Evolutionary conservation across 1,140 invertebrate genomes (phyloP).

Genomic region (Brachionus paranguensis): DNA sequence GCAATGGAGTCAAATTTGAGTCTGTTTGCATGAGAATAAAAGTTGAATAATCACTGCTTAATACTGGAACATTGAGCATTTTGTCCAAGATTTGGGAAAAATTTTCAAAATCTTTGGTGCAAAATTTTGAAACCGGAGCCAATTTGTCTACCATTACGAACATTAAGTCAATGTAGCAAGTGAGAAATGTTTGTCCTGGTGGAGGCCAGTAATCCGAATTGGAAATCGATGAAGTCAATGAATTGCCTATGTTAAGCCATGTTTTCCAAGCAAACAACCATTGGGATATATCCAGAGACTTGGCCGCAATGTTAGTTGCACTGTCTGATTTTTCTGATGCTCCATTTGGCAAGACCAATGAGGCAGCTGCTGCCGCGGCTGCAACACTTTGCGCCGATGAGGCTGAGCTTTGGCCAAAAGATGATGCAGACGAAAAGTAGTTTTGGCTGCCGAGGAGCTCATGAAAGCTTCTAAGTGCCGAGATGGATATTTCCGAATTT

Average conservation of each 20-base stretch:
- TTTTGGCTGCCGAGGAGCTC: conserved; percentile 65
- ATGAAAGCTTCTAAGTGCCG: conserved; percentile 88
- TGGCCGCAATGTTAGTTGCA: conserved; percentile 53
- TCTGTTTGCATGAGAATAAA: conserved; percentile 71
- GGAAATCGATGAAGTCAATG: not conserved
- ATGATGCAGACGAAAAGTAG: not conserved
- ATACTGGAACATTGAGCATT: conserved; percentile 71
- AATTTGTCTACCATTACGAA: conserved; percentile 83
- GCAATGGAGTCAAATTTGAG: conserved; percentile 69
- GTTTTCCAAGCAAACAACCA: conserved; percentile 76
- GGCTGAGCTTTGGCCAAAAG: not conserved
- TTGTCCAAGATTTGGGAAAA: conserved; percentile 71
- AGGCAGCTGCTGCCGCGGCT: not conserved
- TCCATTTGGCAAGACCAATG: not conserved
- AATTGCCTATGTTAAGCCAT: conserved; percentile 73
- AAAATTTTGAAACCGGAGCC: conserved; percentile 60
- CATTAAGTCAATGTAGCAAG: conserved; percentile 85
- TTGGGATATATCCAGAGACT: conserved; percentile 51
- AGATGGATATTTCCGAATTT: conserved; percentile 89
- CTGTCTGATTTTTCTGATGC: conserved; percentile 11
- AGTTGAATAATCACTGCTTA: conserved; percentile 68
- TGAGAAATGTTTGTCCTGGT: conserved; percentile 83
- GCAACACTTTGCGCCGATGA: conserved; percentile 33
- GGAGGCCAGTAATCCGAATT: conserved; percentile 41
- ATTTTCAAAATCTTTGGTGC: conserved; percentile 68